Conservation (phyloP, 1,140 invertebrate genomes). For the Drosophila saltans region DNA sequence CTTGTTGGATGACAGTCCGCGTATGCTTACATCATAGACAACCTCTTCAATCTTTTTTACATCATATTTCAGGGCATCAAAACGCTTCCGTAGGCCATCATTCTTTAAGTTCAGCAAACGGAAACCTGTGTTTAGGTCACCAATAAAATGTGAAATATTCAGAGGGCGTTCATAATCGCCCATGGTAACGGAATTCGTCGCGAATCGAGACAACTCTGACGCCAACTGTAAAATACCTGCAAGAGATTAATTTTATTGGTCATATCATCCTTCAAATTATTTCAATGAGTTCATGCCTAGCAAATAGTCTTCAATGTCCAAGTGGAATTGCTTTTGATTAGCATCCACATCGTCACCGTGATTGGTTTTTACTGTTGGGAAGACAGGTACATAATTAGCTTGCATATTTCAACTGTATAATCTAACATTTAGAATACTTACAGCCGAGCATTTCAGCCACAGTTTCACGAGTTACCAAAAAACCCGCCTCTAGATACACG, state of each 20-base stretch:
- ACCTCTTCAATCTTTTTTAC: slow-evolving; percentile 98
- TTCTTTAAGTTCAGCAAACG: slow-evolving; percentile 95
- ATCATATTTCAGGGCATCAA: slow-evolving; percentile 96
- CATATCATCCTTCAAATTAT: no score
- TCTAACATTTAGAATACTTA: slow-evolving; percentile 81
- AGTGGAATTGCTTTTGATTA: slow-evolving; percentile 86
- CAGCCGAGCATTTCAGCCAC: slow-evolving; percentile 91
- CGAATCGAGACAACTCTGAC: slow-evolving; percentile 92
- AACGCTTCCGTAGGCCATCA: slow-evolving; percentile 93
- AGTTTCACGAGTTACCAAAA: slow-evolving; percentile 89
- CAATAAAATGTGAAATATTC: slow-evolving; percentile 93
- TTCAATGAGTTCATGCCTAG: slow-evolving; percentile 84
- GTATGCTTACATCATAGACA: slow-evolving; percentile 95
- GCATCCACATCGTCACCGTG: slow-evolving; percentile 86
- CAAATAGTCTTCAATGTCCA: slow-evolving; percentile 96
- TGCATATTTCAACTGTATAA: background rate
- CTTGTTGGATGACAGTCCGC: slow-evolving; percentile 86
- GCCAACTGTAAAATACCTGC: slow-evolving; percentile 88
- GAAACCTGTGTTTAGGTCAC: slow-evolving; percentile 94
- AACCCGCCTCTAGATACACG: slow-evolving; percentile 91
- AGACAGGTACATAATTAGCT: slow-evolving; percentile 6
- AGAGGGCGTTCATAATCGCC: slow-evolving; percentile 92
- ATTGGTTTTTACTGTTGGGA: slow-evolving; percentile 84
- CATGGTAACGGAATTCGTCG: slow-evolving; percentile 94
- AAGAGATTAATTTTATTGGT: no score